These are phyloP conservation scores for Cantharis flavilabris DNA, from an alignment of 2,888 invertebrate species.

Conservation along the genomic window DNA sequence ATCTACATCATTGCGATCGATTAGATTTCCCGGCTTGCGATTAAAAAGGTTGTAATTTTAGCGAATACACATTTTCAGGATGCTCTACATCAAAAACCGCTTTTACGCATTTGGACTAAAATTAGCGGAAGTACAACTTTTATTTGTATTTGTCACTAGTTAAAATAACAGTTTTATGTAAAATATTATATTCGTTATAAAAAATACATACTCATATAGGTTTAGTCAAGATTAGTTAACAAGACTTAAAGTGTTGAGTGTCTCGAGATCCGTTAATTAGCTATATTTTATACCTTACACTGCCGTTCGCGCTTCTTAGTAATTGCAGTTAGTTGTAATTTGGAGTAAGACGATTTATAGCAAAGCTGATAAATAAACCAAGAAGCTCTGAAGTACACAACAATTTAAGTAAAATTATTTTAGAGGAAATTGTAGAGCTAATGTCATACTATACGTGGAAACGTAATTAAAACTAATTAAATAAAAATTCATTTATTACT, in stretches of 20 bases:
- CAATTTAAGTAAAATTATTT: neutral
- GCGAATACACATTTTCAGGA: neutral
- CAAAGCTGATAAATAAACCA: constrained; percentile 36
- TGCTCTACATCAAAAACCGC: neutral
- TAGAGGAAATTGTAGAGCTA: neutral
- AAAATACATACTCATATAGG: neutral
- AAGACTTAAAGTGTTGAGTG: constrained; percentile 46
- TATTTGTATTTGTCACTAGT: neutral
- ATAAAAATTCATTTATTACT: neutral
- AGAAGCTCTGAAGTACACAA: constrained; percentile 1
- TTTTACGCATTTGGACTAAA: neutral
- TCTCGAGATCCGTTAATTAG: constrained; percentile 53
- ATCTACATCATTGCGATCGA: neutral
- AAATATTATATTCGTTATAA: neutral
- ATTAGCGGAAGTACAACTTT: too few species aligned
- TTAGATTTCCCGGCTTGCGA: neutral
- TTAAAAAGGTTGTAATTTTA: neutral
- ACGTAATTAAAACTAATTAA: neutral
- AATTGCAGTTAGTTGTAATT: constrained; percentile 42
- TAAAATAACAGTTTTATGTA: neutral
- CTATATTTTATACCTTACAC: constrained; percentile 51
- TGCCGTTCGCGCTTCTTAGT: constrained; percentile 38
- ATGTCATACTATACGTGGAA: neutral
- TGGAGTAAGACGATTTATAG: constrained; percentile 42
- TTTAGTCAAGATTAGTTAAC: constrained; percentile 37